phyloP scores from a whole-genome alignment of 53 echinoderm and acorn worm genomes.

The Hippasteria phrygiana region DNA sequence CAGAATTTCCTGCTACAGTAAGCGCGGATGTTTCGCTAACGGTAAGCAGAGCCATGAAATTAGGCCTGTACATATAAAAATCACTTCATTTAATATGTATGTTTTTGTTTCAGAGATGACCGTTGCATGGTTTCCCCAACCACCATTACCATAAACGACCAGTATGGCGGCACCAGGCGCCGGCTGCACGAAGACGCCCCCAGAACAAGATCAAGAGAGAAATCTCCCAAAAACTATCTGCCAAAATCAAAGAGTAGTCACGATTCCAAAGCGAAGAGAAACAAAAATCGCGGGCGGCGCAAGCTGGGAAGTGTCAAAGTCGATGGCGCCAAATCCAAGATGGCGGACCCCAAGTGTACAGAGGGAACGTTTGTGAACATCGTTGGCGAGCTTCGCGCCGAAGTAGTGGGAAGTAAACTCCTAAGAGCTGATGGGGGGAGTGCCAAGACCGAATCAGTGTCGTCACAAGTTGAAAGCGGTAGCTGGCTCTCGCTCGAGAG shows the following conservation, averaged over 20 bases:
- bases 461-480: neutral
- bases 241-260: neutral
- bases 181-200: neutral
- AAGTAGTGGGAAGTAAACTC: constrained; percentile 4
- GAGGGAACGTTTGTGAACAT: constrained; percentile 40
- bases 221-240: neutral
- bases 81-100: neutral
- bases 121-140: neutral
- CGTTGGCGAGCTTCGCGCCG: constrained; percentile 11
- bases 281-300: neutral
- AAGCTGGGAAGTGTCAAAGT: neutral
- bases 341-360: constrained; percentile 1
- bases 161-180: neutral
- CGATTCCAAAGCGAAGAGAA: neutral
- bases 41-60: too few relatives aligned
- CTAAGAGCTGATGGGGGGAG: neutral
- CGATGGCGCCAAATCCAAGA: neutral
- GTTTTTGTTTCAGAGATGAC: constrained; percentile 12
- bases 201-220: neutral
- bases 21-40: too few relatives aligned
- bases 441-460: constrained; percentile 6
- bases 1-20: too few relatives aligned
- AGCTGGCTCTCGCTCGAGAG: neutral
- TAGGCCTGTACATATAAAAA: too few relatives aligned
- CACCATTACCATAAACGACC: neutral